phyloP scores from a whole-genome alignment of 2,888 invertebrate genomes.

The Galerucella calmariensis region DNA sequence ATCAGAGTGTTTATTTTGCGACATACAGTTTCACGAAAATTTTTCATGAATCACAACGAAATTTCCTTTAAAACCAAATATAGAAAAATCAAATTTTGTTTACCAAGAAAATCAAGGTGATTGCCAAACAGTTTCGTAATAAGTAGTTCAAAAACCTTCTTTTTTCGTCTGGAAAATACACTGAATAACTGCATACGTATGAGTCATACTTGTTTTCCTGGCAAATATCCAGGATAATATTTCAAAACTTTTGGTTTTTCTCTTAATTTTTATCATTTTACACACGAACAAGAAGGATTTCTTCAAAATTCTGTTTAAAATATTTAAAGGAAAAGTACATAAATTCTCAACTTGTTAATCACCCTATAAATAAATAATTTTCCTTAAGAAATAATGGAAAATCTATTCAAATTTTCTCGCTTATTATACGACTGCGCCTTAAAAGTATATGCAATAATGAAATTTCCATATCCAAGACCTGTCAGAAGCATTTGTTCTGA shows the following conservation, averaged over 20 bases:
- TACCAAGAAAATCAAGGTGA: slow-evolving; percentile 4
- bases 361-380: too few species aligned
- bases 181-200: background rate
- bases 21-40: background rate
- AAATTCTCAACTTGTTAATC: too few species aligned
- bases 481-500: background rate
- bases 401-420: too few species aligned
- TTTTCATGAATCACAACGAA: background rate
- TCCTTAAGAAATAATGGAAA: too few species aligned
- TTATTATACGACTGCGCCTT: too few species aligned
- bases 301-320: too few species aligned
- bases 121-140: slow-evolving; percentile 1
- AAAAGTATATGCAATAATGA: too few species aligned
- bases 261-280: too few species aligned
- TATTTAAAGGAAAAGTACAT: too few species aligned
- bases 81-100: background rate
- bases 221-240: slow-evolving; percentile 2
- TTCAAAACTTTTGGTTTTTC: background rate
- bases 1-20: too few species aligned
- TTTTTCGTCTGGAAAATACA: slow-evolving; percentile 9
- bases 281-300: too few species aligned
- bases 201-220: slow-evolving; percentile 1
- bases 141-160: background rate
- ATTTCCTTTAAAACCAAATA: background rate
- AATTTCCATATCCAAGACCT: background rate